Evolutionary conservation across 2,888 invertebrate species (phyloP).

Genomic region (Pterostichus niger): DNA sequence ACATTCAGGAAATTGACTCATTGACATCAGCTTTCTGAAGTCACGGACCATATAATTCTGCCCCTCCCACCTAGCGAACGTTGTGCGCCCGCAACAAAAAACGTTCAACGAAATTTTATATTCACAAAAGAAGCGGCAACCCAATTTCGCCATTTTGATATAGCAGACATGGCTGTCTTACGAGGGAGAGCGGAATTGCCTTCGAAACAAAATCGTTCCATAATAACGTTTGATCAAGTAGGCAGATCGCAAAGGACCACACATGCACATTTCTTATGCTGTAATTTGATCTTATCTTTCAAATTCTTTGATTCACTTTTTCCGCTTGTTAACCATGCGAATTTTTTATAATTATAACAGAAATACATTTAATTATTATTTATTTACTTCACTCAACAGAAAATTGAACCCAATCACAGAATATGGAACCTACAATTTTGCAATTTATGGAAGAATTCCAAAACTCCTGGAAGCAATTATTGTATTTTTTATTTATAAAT

Average conservation of each 20-base stretch:
- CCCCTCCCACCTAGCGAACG: slow-evolving; percentile 16
- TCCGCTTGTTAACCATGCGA: background rate
- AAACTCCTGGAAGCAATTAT: too few species aligned
- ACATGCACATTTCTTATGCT: slow-evolving; percentile 8
- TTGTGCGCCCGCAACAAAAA: slow-evolving; percentile 53
- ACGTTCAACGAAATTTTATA: slow-evolving; percentile 64
- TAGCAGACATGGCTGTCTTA: slow-evolving; percentile 43
- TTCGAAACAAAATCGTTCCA: slow-evolving; percentile 62
- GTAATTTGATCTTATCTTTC: slow-evolving; percentile 50
- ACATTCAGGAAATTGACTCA: slow-evolving; percentile 67
- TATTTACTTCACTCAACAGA: too few species aligned
- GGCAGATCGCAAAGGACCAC: slow-evolving; percentile 59
- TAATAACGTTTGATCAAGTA: slow-evolving; percentile 66
- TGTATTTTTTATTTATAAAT: too few species aligned
- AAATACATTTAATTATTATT: too few species aligned
- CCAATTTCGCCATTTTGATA: slow-evolving; percentile 65
- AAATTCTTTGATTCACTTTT: slow-evolving; percentile 52
- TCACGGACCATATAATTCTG: slow-evolving; percentile 66
- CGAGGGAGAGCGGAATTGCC: slow-evolving; percentile 56
- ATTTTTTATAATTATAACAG: too few species aligned
- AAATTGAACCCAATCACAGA: too few species aligned
- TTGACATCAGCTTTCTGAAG: slow-evolving; percentile 66
- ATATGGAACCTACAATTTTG: too few species aligned
- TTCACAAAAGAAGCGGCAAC: slow-evolving; percentile 66
- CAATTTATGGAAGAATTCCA: too few species aligned